Conservation (phyloP, 2,797 vertebrate genomes). For the Anguilla pacifica region DNA sequence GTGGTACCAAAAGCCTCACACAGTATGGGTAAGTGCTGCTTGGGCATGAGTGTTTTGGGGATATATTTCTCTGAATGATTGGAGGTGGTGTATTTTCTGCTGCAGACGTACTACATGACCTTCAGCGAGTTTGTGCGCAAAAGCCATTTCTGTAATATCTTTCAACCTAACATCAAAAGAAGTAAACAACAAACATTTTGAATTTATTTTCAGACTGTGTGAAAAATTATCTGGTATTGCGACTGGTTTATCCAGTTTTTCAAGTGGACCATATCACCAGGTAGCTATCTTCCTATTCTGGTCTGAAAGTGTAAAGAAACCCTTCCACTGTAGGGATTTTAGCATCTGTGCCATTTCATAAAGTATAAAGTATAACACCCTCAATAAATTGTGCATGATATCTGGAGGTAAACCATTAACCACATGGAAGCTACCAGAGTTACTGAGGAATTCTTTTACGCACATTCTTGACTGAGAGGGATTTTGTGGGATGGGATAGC, state of each 20-base stretch:
- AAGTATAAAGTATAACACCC: background rate
- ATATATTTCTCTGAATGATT: background rate
- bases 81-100: background rate
- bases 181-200: background rate
- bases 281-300: too few relatives aligned
- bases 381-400: background rate
- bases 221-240: too few relatives aligned
- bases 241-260: too few relatives aligned
- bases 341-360: background rate
- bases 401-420: background rate
- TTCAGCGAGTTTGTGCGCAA: background rate
- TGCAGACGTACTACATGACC: background rate
- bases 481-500: background rate
- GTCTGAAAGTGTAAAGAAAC: too few relatives aligned
- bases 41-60: background rate
- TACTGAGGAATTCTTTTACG: background rate
- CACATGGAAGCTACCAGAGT: background rate
- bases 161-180: background rate
- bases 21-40: background rate
- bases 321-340: background rate
- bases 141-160: background rate
- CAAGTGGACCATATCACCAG: too few relatives aligned
- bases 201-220: too few relatives aligned
- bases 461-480: background rate
- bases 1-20: background rate